Percentiles rank a stretch among this genome's conserved stretches.
Evolutionary conservation across 1,140 invertebrate species (phyloP).

Genomic region (Drosophila dunni): DNA sequence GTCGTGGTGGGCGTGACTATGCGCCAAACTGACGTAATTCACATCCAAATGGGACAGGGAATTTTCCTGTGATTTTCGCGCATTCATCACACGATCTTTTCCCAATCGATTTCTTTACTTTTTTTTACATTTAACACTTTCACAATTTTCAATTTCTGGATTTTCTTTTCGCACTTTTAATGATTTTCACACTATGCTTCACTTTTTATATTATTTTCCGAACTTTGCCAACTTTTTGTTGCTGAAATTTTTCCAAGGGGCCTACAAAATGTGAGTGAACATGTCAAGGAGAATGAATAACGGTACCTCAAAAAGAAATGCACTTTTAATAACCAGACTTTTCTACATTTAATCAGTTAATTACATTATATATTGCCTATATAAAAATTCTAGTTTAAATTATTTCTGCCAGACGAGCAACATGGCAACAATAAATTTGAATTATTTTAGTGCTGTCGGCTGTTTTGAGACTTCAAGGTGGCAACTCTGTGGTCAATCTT

Average conservation of each 20-base stretch:
- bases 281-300: background rate
- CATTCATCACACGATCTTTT: conserved; percentile 58
- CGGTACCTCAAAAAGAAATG: no score
- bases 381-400: no score
- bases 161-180: background rate
- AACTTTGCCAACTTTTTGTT: conserved; percentile 4
- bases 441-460: no score
- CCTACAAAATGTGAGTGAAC: background rate
- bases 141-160: background rate
- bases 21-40: conserved; percentile 54
- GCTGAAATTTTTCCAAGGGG: background rate
- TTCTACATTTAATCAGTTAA: background rate
- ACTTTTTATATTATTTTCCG: background rate
- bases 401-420: no score
- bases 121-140: conserved; percentile 17
- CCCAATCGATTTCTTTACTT: conserved; percentile 7
- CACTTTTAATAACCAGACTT: no score
- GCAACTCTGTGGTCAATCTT: no score
- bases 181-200: conserved; percentile 1
- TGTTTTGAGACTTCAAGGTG: no score
- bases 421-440: no score
- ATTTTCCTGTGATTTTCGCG: conserved; percentile 55
- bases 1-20: conserved; percentile 54
- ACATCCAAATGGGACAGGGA: conserved; percentile 68
- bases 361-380: no score